A percentile compares a stretch with the other conserved stretches of the same genome.
Evolutionary conservation across 2,888 invertebrate species (phyloP).

Genomic region (Omphaloscelis lunosa): DNA sequence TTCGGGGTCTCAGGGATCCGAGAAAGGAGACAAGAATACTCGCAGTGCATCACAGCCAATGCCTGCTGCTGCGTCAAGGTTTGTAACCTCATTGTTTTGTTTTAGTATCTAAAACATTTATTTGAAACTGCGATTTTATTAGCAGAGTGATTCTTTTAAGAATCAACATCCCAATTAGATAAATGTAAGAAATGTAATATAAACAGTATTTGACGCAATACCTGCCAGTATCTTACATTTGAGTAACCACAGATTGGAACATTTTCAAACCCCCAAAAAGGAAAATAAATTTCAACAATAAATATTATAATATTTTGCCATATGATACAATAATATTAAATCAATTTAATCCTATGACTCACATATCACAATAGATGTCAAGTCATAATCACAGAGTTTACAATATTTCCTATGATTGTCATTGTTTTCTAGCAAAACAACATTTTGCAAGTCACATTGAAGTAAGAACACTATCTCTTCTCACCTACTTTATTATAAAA

Average conservation of each 20-base stretch:
- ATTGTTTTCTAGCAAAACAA: background rate
- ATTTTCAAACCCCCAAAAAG: background rate
- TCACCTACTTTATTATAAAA: background rate
- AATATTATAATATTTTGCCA: background rate
- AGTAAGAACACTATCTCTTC: background rate
- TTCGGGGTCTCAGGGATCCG: conserved; percentile 77
- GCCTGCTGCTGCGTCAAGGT: conserved; percentile 83
- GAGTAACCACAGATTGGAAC: no score
- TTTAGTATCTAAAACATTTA: conserved; percentile 9
- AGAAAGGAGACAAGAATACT: conserved; percentile 73
- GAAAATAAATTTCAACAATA: background rate
- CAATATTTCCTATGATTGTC: background rate
- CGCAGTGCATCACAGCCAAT: conserved; percentile 80
- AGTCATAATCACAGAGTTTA: conserved; percentile 12
- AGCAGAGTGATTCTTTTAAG: background rate
- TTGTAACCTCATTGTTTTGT: conserved; percentile 34
- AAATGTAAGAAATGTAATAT: background rate
- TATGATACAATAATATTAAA: background rate
- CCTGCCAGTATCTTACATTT: background rate
- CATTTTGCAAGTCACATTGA: background rate
- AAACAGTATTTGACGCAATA: background rate
- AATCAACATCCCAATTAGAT: background rate
- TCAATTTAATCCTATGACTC: conserved; percentile 15
- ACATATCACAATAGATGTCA: background rate
- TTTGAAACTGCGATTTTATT: background rate